Evolutionary conservation across 2,113 vertebrate species (phyloP), one percentile per base, ranked within the genome.

Genomic region (Oenanthe oenanthe): DNA sequence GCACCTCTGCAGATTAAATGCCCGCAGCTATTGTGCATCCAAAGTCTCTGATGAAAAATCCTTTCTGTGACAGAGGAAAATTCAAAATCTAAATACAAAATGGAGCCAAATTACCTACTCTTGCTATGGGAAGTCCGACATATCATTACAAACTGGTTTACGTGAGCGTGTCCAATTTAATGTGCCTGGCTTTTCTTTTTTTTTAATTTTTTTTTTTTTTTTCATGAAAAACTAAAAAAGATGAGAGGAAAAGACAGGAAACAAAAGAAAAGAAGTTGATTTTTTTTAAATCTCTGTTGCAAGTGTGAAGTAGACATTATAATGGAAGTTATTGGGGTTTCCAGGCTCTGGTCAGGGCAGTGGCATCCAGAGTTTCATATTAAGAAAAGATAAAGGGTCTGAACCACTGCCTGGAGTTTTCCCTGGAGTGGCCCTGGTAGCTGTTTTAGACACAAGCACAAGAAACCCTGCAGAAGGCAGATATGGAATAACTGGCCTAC

Each of bases 1-100:
- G 93, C 78, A 48, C 40, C 78, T 89, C 94, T 97, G 97, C 95
- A 97, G 97, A 97, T 96, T 95, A 97, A 98, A 97, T 26, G 95
- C 96, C 95, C 4, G 65, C 90, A 92, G 97, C 60, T 71, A 97
- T 79, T 75, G 74, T 66, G 76, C 85, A 88, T 95, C 86, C 87
- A 48, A 67, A 83, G 80, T 78, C 91, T 94, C 74, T 93, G 75
- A 94, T 96, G 95, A 92, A 93, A 96, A 90, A 93, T 91, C 88
- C 82, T 96, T 92, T 97, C 29, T 86, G 38, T 93, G 40, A 47
- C 88, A 93, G 84, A 87, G 87, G 92, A 97, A 97, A 97, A 97
- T 91, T 97, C 90, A 97, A 95, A 97, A 79, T 96, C 92, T 93
- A 96, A 97, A 97, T 95, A 96, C 95, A 84, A 32, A 95, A 95